phyloP scores from a whole-genome alignment of 92 coral and sea anemone species.

The Anthopleura xanthogrammica region DNA sequence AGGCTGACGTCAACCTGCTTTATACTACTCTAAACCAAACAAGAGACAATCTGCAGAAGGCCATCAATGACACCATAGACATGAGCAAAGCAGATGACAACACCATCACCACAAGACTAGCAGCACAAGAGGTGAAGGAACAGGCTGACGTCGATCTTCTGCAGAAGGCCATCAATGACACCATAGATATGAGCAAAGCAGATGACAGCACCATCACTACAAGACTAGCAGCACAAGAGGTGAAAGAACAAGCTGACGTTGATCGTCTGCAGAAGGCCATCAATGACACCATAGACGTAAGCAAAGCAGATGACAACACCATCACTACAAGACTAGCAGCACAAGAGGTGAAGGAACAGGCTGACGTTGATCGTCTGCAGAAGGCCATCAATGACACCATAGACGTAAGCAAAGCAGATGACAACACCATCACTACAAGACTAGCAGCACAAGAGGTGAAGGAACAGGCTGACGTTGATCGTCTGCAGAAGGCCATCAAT shows the following conservation, averaged over 20 bases:
- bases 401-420: neutral
- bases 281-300: constrained; percentile 3
- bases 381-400: constrained; percentile 14
- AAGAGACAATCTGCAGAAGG: constrained; percentile 5
- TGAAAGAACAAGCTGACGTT: neutral
- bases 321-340: neutral
- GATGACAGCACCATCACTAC: constrained; percentile 6
- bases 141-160: neutral
- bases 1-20: neutral
- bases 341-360: neutral
- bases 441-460: neutral
- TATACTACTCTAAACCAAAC: neutral
- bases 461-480: neutral
- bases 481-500: constrained; percentile 12
- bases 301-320: neutral
- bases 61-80: constrained; percentile 24
- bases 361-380: neutral
- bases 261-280: neutral
- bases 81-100: constrained; percentile 19
- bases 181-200: constrained; percentile 17
- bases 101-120: neutral
- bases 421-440: neutral
- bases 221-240: neutral
- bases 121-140: neutral
- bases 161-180: constrained; percentile 24